Conservation (phyloP, 2,113 vertebrate species). For the Oenanthe oenanthe region DNA sequence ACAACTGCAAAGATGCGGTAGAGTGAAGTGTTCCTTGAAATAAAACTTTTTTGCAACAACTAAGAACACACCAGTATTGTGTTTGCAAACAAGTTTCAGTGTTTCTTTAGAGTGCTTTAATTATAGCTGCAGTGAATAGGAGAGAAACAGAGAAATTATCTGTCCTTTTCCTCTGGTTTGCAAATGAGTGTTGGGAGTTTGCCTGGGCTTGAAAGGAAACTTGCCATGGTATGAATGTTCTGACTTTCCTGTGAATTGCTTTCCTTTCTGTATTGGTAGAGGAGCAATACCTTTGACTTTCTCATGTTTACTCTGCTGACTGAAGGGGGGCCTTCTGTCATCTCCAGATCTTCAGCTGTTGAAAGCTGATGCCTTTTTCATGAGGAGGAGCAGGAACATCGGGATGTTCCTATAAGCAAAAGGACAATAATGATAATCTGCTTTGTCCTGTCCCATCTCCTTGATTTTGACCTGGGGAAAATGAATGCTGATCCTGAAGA, state of each 20-base stretch:
- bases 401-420: background rate
- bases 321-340: background rate
- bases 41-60: background rate
- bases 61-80: background rate
- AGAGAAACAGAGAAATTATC: background rate
- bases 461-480: background rate
- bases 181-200: background rate
- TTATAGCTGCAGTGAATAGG: background rate
- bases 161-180: background rate
- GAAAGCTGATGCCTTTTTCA: background rate
- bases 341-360: background rate
- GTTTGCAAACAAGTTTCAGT: background rate
- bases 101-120: background rate
- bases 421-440: background rate
- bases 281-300: background rate
- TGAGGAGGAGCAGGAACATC: background rate
- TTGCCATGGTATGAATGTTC: background rate
- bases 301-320: background rate
- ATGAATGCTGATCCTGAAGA: background rate
- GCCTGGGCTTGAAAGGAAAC: background rate
- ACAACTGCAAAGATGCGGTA: background rate
- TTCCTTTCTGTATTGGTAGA: background rate
- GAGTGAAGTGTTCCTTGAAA: background rate
- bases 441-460: background rate
- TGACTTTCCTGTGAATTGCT: background rate